Percentiles rank a stretch among this genome's conserved stretches.
These are phyloP conservation scores for Puma concolor DNA, from an alignment of 2,113 vertebrate genomes.

Conservation along the genomic window DNA sequence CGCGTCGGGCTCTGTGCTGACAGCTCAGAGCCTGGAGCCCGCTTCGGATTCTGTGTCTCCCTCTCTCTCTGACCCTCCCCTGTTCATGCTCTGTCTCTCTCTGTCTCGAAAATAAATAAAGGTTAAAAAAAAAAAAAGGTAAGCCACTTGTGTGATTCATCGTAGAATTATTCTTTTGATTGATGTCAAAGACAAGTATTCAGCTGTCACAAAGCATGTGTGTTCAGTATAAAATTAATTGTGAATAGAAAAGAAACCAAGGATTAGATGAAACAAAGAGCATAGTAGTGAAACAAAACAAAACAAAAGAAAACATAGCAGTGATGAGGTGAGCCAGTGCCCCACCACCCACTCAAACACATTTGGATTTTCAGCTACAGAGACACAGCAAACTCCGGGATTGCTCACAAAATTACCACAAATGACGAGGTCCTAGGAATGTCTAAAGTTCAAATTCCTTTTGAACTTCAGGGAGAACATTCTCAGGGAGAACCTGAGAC, in stretches of 20 bases:
- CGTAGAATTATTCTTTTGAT: neutral
- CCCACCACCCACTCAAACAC: no score
- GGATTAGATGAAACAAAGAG: neutral
- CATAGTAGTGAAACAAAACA: no score
- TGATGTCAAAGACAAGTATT: neutral
- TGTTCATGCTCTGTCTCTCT: no score
- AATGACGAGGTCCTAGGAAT: rapidly evolving
- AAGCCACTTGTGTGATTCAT: neutral
- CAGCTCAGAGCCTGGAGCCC: no score
- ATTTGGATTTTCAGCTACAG: neutral
- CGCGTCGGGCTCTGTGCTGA: no score
- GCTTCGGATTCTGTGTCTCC: no score
- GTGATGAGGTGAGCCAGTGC: rapidly evolving
- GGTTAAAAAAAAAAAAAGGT: neutral
- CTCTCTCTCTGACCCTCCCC: no score
- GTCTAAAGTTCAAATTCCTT: neutral
- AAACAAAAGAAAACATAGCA: neutral
- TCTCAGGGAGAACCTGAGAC: no score
- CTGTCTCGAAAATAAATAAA: no score
- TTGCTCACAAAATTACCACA: no score
- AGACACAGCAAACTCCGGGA: rapidly evolving
- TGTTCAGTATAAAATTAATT: neutral
- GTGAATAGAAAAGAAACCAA: neutral
- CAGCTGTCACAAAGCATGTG: neutral
- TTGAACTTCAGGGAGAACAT: neutral